Evolutionary conservation across 2,113 vertebrate genomes (phyloP).

Genomic region (Callionymus lyra): DNA sequence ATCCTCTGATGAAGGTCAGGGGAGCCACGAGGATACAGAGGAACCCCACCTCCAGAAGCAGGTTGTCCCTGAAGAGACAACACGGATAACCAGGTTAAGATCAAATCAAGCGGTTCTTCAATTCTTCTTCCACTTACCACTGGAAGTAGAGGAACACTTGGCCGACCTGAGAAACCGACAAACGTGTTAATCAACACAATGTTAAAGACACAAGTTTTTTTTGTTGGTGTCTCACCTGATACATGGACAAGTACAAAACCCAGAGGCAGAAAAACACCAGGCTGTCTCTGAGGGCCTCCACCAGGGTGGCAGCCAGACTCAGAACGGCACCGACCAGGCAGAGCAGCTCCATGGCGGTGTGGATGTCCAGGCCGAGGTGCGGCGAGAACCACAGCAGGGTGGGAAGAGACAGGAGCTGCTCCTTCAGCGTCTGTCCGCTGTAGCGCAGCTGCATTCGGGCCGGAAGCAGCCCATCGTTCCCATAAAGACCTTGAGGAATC

Average conservation of each 20-base stretch:
- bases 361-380: conserved; percentile 75
- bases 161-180: conserved; percentile 74
- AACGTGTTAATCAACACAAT: neutral
- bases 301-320: conserved; percentile 66
- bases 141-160: conserved; percentile 97
- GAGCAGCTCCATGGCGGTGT: conserved; percentile 82
- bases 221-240: conserved; percentile 61
- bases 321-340: conserved; percentile 69
- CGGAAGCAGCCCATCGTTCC: conserved; percentile 79
- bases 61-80: conserved; percentile 73
- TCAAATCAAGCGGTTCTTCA: neutral
- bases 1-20: conserved; percentile 51
- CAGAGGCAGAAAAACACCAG: conserved; percentile 76
- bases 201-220: neutral
- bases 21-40: conserved; percentile 82
- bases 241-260: conserved; percentile 75
- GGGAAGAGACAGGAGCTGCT: conserved; percentile 73
- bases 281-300: conserved; percentile 65
- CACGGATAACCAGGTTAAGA: neutral
- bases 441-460: conserved; percentile 71
- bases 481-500: conserved; percentile 76
- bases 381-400: conserved; percentile 84
- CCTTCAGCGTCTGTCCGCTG: conserved; percentile 69
- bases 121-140: conserved; percentile 75
- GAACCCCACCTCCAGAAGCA: conserved; percentile 84